These are phyloP conservation scores for Diachasma alloeum DNA, from an alignment of 1,140 invertebrate genomes.

Conservation along the genomic window DNA sequence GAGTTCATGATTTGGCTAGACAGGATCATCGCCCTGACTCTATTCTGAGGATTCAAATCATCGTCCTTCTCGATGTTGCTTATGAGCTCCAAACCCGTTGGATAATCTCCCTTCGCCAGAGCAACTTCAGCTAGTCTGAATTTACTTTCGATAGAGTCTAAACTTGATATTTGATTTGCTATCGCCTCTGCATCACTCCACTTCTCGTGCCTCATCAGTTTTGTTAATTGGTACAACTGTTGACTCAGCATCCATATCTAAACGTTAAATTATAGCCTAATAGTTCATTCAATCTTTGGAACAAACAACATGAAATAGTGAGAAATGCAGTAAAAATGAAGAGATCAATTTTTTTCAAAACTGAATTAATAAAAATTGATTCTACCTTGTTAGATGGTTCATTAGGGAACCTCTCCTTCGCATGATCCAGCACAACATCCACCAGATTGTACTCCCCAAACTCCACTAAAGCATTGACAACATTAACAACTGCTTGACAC, in stretches of 20 bases:
- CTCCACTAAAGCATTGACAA: conserved; percentile 71
- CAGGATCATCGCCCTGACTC: conserved; percentile 75
- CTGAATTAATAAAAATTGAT: neutral
- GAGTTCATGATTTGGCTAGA: conserved; percentile 76
- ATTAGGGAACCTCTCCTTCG: conserved; percentile 70
- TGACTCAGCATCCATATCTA: conserved; percentile 77
- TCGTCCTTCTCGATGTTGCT: conserved; percentile 68
- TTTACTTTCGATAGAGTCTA: conserved; percentile 75
- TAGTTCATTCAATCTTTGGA: no score
- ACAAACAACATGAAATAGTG: no score
- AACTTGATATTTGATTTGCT: conserved; percentile 75
- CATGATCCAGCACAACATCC: conserved; percentile 66
- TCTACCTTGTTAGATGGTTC: conserved; percentile 64
- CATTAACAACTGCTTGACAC: conserved; percentile 76
- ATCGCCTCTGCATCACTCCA: conserved; percentile 80
- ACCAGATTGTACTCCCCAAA: conserved; percentile 71
- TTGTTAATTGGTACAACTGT: conserved; percentile 69
- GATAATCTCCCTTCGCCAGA: conserved; percentile 74
- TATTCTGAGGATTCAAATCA: conserved; percentile 67
- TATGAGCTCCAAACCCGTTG: conserved; percentile 68
- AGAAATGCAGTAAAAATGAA: no score
- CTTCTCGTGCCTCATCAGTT: conserved; percentile 72
- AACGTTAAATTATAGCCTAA: conserved; percentile 32
- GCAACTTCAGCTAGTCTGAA: conserved; percentile 73
- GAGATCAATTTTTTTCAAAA: no score